Evolutionary conservation across 2,113 vertebrate species (phyloP).

Genomic region (Vanacampus margaritifer): DNA sequence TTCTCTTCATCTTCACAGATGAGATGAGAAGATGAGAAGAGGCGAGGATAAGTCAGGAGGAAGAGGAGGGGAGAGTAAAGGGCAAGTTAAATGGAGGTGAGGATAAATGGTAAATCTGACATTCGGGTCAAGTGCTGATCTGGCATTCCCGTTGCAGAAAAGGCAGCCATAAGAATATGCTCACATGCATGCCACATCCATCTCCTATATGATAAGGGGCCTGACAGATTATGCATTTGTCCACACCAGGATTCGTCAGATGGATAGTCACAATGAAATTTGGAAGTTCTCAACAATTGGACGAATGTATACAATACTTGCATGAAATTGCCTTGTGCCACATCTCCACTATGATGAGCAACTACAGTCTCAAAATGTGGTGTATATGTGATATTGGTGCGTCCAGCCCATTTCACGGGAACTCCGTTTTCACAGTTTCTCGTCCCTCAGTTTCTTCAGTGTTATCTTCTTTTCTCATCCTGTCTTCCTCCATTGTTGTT

Average conservation of each 20-base stretch:
- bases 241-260: conserved; percentile 26
- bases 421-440: too few species aligned
- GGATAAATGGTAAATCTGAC: conserved; percentile 43
- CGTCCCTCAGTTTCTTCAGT: too few species aligned
- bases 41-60: not conserved
- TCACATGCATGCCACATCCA: conserved; percentile 16
- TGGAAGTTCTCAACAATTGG: not conserved
- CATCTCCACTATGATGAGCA: too few species aligned
- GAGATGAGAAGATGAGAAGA: conserved; percentile 24
- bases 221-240: not conserved
- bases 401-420: too few species aligned
- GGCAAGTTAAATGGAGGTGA: conserved; percentile 16
- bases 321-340: too few species aligned
- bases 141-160: conserved; percentile 44
- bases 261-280: not conserved
- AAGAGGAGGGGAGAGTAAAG: conserved; percentile 19
- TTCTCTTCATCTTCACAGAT: conserved; percentile 44
- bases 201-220: not conserved
- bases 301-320: too few species aligned
- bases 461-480: too few species aligned
- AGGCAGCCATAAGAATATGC: conserved; percentile 50
- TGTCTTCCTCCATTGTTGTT: too few species aligned
- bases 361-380: too few species aligned
- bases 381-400: too few species aligned
- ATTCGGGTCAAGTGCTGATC: conserved; percentile 61